Conservation (phyloP, 2,797 vertebrate genomes). For the Vespertilio murinus region DNA sequence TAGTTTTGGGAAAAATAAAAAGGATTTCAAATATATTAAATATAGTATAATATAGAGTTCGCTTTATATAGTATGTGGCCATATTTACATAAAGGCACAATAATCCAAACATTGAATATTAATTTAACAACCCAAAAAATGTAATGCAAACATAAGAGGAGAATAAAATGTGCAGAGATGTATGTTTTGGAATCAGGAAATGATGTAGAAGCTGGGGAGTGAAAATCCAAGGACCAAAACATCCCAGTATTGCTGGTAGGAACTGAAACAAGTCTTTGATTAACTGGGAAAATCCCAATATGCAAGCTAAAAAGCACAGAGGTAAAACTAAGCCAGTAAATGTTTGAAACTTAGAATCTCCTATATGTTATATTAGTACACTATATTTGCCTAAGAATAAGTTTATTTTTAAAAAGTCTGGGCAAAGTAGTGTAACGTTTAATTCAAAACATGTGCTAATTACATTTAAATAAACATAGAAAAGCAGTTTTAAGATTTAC, state of each 20-base stretch:
- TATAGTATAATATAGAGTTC: background rate
- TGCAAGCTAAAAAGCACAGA: background rate
- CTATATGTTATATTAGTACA: background rate
- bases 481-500: slow-evolving; percentile 44
- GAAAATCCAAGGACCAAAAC: background rate
- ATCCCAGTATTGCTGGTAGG: background rate
- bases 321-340: background rate
- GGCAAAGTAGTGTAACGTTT: slow-evolving; percentile 29
- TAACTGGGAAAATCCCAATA: background rate
- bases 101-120: background rate
- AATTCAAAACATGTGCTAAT: slow-evolving; percentile 46
- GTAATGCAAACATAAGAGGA: background rate
- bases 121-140: background rate
- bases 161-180: background rate
- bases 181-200: background rate
- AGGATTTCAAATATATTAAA: background rate
- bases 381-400: slow-evolving; percentile 42
- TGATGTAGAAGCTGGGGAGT: background rate
- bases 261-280: background rate
- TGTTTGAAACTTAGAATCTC: background rate
- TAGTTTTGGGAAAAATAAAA: background rate
- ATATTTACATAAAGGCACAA: background rate
- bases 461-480: slow-evolving; percentile 1
- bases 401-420: slow-evolving; percentile 51
- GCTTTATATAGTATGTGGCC: background rate